phyloP scores from a whole-genome alignment of 2,113 vertebrate species.

The Rhinoderma darwinii region DNA sequence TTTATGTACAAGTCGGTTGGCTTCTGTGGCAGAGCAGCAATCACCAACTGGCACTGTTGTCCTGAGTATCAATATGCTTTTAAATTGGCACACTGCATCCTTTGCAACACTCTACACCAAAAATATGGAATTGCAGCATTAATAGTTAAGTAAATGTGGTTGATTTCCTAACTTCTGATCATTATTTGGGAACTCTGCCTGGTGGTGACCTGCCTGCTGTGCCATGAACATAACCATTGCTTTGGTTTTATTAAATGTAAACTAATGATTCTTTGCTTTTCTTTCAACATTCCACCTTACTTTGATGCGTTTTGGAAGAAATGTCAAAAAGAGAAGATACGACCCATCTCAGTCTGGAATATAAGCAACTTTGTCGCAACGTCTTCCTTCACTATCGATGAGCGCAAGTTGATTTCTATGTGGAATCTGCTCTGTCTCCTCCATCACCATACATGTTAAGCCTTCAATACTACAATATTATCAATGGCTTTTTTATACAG shows the following conservation, averaged over 20 bases:
- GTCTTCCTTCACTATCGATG: conserved; percentile 69
- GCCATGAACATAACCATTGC: conserved; percentile 61
- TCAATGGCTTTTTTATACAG: conserved; percentile 60
- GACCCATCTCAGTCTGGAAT: conserved; percentile 90
- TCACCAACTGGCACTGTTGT: conserved; percentile 58
- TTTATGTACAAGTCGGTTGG: conserved; percentile 51
- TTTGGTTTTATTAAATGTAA: conserved; percentile 61
- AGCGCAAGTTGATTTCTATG: conserved; percentile 73
- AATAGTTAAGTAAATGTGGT: background rate
- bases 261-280: conserved; percentile 67
- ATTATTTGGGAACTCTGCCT: conserved; percentile 57
- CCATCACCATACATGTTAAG: conserved; percentile 55
- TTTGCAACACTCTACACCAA: background rate
- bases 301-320: conserved; percentile 83
- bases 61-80: background rate
- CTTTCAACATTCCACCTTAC: conserved; percentile 70
- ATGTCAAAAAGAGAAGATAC: conserved; percentile 97
- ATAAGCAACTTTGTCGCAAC: conserved; percentile 69
- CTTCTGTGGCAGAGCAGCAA: conserved; percentile 65
- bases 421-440: conserved; percentile 66
- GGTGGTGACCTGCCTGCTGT: conserved; percentile 68
- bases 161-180: background rate
- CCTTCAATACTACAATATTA: conserved; percentile 61
- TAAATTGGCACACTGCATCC: background rate
- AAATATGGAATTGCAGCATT: background rate